phyloP scores from a whole-genome alignment of 2,888 invertebrate genomes.

The Teleiodes luculella region DNA sequence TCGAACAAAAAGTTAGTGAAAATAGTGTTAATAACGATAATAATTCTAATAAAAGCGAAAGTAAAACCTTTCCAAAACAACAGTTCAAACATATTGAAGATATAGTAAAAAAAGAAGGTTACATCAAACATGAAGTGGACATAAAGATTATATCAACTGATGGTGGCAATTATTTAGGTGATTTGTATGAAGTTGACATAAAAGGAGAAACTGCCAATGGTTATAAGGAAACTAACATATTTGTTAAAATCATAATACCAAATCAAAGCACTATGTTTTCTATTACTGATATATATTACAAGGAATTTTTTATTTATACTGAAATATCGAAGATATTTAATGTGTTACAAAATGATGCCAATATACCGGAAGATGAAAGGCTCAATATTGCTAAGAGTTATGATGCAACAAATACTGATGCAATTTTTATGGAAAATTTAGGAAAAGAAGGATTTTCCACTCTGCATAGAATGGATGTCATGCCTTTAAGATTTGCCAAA shows the following conservation, averaged over 20 bases:
- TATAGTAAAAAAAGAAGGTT: slow-evolving; percentile 34
- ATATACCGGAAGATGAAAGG: slow-evolving; percentile 38
- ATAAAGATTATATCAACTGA: slow-evolving; percentile 32
- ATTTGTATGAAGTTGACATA: slow-evolving; percentile 40
- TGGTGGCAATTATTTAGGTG: slow-evolving; percentile 43
- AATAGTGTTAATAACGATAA: too few species aligned
- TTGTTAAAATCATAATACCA: slow-evolving; percentile 38
- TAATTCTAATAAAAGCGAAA: too few species aligned
- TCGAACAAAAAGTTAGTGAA: too few species aligned
- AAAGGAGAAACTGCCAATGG: slow-evolving; percentile 40
- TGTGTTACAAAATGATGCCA: slow-evolving; percentile 40
- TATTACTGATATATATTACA: slow-evolving; percentile 31
- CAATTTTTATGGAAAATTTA: slow-evolving; percentile 35
- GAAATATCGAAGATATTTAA: slow-evolving; percentile 39
- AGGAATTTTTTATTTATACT: slow-evolving; percentile 42
- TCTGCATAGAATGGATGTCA: slow-evolving; percentile 29
- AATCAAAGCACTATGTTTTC: slow-evolving; percentile 30
- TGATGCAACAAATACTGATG: slow-evolving; percentile 34
- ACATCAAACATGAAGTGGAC: slow-evolving; percentile 26
- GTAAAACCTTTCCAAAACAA: too few species aligned
- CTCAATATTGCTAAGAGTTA: slow-evolving; percentile 41
- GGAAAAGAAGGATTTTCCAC: slow-evolving; percentile 30
- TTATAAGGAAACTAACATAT: slow-evolving; percentile 41
- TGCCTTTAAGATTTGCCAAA: slow-evolving; percentile 32
- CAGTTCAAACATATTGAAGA: slow-evolving; percentile 15